Base-by-base conservation (phyloP, 2,797 vertebrate genomes). In the Uromys caudimaculatus region DNA sequence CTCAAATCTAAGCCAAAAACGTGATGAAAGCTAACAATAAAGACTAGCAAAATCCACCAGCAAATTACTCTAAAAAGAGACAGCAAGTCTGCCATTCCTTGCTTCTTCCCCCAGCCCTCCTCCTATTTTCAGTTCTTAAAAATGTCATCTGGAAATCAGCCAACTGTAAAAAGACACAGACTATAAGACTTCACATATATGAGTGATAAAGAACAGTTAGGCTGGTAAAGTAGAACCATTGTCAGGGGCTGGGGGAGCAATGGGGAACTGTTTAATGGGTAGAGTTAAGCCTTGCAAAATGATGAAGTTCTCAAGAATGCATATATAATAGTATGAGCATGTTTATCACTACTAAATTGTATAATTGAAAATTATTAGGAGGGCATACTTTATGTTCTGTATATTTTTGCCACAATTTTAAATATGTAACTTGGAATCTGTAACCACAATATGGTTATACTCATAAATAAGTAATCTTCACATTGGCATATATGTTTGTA, bases 1-100 rank as follows among this genome's bases (percentile, higher is more conserved):
- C 85, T 75, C 29, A 86, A 76, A 89, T 86, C 60, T 91, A 90
- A 87, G 62, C 69, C 69, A 79, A 78, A 96, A 93, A 71, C 3
- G 38, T 85, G 32, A 60, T n/a, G 35, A 94, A 86, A 71, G 29
- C 41, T 90, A 91, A 64, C n/a, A 82, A 41, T 76, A 93, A 62
- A 93, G 60, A 81, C 41, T 23, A 92, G 35, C 32, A 95, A 96
- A 95, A 87, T 38, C 10, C 2, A 91, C 47, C 19, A 78, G 29
- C 10, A 83, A 89, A 89, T n/a, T 90, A 88, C 56, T 41, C 73
- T 89, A 52, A 60, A 93, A 52, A 60, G 50, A 60, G 44, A 91
- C 54, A 73, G 71, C 6, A 27, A 62, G 58, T n/a, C 76, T 96
- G 44, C 38, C 88, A 81, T 58, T 73, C 35, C 75, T 75, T 71